Conservation (phyloP, 2,113 vertebrate genomes). For the Delphinapterus leucas region DNA sequence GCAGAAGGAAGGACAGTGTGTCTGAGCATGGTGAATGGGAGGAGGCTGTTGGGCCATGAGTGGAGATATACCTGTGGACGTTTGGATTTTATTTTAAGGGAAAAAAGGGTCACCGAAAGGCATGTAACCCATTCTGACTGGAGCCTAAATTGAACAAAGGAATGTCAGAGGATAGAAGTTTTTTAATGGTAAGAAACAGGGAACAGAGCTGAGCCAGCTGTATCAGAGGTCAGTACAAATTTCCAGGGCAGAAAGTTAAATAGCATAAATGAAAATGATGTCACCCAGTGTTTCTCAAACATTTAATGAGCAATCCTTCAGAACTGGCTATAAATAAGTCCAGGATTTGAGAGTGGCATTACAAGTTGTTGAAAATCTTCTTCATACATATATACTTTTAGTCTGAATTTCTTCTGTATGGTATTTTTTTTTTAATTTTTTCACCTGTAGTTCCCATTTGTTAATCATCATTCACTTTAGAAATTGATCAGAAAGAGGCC, state of each 20-base stretch:
- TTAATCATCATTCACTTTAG: not conserved
- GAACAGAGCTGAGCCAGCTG: not conserved
- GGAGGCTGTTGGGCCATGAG: accelerated
- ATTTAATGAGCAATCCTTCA: not conserved
- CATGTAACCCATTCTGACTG: not conserved
- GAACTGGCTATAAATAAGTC: not conserved
- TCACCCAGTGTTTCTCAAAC: not conserved
- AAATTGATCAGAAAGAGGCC: not conserved
- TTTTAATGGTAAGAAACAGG: not conserved
- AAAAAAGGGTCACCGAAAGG: not conserved
- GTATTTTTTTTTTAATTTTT: not conserved
- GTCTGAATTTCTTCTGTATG: not conserved
- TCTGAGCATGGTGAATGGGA: not conserved
- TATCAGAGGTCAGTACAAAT: not conserved
- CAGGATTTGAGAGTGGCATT: not conserved
- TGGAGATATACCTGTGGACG: not conserved
- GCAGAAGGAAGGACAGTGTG: not conserved
- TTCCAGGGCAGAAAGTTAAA: not conserved
- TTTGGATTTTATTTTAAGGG: not conserved
- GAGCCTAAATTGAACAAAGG: not conserved
- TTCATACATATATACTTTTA: not conserved
- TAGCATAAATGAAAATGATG: not conserved
- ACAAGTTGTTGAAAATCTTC: not conserved
- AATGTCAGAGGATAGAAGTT: not conserved
- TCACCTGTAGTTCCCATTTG: not conserved